Evolutionary conservation across 2,888 invertebrate species (phyloP).

Genomic region (Drosophila tanythrix): DNA sequence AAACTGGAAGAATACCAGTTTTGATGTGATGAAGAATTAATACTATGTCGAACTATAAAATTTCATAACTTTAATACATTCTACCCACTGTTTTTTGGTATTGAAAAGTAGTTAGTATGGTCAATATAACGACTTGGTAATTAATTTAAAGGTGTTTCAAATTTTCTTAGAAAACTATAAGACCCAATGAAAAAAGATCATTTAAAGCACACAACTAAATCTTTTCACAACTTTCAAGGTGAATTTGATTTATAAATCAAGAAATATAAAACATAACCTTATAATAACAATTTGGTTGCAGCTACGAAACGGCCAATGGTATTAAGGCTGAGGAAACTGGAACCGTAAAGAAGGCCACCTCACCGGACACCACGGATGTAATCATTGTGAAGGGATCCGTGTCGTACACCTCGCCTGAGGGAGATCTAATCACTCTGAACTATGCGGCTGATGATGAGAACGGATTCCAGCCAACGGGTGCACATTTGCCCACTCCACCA

Average conservation of each 20-base stretch:
- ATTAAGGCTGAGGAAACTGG: slow-evolving; percentile 92
- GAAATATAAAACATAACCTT: slow-evolving; percentile 1
- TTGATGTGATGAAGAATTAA: slow-evolving; percentile 2
- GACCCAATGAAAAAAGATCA: not conserved
- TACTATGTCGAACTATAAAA: slow-evolving; percentile 13
- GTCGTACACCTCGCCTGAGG: slow-evolving; percentile 90
- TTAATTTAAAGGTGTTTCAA: not conserved
- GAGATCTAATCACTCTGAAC: slow-evolving; percentile 88
- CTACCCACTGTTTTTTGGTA: not conserved
- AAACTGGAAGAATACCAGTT: not conserved
- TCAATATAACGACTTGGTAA: not conserved
- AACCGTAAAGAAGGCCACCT: slow-evolving; percentile 89
- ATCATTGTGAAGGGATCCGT: slow-evolving; percentile 89
- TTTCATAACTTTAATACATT: not conserved
- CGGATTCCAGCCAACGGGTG: slow-evolving; percentile 87
- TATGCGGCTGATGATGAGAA: slow-evolving; percentile 91
- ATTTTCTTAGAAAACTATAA: slow-evolving; percentile 2
- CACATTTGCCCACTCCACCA: slow-evolving; percentile 91
- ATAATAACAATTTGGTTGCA: slow-evolving; percentile 76
- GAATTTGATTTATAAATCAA: slow-evolving; percentile 35
- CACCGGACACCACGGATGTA: slow-evolving; percentile 89
- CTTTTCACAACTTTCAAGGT: slow-evolving; percentile 60
- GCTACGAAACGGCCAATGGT: slow-evolving; percentile 92
- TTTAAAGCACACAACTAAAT: slow-evolving; percentile 11
- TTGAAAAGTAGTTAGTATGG: not conserved